Percentiles rank a stretch among this genome's conserved stretches.
phyloP scores from a whole-genome alignment of 2,888 invertebrate genomes.

The Bombyx huttoni region DNA sequence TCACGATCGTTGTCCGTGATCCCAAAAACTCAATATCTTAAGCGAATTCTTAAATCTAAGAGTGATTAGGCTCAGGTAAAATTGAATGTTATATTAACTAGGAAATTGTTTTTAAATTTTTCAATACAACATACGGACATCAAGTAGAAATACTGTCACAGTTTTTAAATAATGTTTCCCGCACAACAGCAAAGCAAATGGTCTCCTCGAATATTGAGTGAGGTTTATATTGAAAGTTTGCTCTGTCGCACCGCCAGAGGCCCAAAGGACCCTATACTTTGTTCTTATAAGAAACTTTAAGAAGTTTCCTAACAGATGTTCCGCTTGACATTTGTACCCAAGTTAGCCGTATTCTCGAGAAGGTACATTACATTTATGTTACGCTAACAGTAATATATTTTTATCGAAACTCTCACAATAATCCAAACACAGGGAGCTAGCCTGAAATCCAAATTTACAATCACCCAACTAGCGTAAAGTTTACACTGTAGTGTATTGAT shows the following conservation, averaged over 20 bases:
- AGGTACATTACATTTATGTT: slow-evolving; percentile 9
- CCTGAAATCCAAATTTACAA: no score
- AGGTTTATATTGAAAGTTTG: slow-evolving; percentile 50
- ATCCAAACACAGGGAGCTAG: not conserved
- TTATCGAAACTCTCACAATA: slow-evolving; percentile 12
- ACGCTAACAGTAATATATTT: slow-evolving; percentile 11
- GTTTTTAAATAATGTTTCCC: not conserved
- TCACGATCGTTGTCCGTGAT: no score
- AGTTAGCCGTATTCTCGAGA: slow-evolving; percentile 35
- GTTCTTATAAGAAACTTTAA: slow-evolving; percentile 51
- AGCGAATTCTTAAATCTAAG: no score
- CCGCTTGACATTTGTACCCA: slow-evolving; percentile 47
- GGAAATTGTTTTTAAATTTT: no score
- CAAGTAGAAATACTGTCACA: not conserved
- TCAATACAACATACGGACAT: not conserved
- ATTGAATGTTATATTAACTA: no score
- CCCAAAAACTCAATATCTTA: no score
- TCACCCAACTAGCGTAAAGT: no score
- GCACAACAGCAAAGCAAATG: not conserved
- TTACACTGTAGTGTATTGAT: no score
- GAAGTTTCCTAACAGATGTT: slow-evolving; percentile 62
- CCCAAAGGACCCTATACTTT: slow-evolving; percentile 55
- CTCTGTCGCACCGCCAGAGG: slow-evolving; percentile 16
- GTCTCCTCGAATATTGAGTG: slow-evolving; percentile 27
- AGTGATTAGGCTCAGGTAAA: no score